Base-by-base conservation (phyloP, 2,113 vertebrate species). In the Poeciliopsis occidentalis region DNA sequence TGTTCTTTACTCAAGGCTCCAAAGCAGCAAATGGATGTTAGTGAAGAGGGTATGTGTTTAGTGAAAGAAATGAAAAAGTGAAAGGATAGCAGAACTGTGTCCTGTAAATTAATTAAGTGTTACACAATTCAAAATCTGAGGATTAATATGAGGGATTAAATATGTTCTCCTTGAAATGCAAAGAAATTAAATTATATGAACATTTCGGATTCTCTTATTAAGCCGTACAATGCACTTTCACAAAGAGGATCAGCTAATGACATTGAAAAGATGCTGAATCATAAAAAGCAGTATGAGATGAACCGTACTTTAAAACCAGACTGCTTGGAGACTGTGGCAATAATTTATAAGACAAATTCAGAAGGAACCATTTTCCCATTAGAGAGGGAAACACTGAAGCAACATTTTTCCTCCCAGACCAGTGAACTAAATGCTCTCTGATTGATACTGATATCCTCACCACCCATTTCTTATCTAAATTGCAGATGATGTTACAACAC, bases 311-410 rank as follows among this genome's bases (percentile, higher is more conserved):
- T 78, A 77, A 85, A 85, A 72, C 39, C 67, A 41, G 61, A 71
- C 76, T 81, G 71, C 80, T 88, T 82, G 80, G 83, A 70, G 79
- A 85, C 75, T 64, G 37, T 80, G 79, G 85, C 79, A 73, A 78
- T 91, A 90, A 90, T 90, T 88, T 88, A 92, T 88, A 88, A 83
- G 78, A 75, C 67, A 81, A 86, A 89, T 88, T 92, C 84, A 85
- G 80, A 87, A 64, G 85, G 84, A 91, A 89, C 80, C 77, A 74
- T 92, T 90, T 90, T 87, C 83, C 91, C 89, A 89, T 93, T 90
- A 93, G 77, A 79, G 67, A 83, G 69, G 68, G 88, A 88, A 91
- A 88, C 84, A 84, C 76, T 37, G 79, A 89, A 84, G 60, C 88
- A 72, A 76, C 85, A 79, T 87, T 80, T 78, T 87, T 73, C 82